A percentile compares a stretch with the other conserved stretches of the same genome.
These are phyloP conservation scores for Nebria brevicollis DNA, from an alignment of 2,888 invertebrate genomes.

Conservation along the genomic window DNA sequence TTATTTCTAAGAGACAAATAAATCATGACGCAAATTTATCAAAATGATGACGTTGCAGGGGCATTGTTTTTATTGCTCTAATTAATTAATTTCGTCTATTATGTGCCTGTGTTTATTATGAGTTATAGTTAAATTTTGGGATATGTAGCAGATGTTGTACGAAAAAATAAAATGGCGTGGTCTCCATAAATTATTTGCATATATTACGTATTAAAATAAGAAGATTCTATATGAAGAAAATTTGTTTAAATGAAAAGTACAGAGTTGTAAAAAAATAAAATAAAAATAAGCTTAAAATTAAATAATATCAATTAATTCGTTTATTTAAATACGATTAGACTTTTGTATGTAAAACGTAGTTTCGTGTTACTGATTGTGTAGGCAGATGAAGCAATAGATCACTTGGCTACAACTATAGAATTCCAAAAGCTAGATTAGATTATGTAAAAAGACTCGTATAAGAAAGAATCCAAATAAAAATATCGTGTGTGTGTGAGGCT, in stretches of 20 bases:
- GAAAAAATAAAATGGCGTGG: too few relatives aligned
- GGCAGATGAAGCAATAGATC: background rate
- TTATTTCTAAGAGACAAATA: conserved; percentile 19
- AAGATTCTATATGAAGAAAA: too few relatives aligned
- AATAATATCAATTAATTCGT: too few relatives aligned
- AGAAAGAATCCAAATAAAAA: background rate
- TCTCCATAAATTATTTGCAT: too few relatives aligned
- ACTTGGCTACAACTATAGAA: background rate
- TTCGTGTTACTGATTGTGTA: background rate
- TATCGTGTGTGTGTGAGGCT: background rate
- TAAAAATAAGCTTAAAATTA: too few relatives aligned
- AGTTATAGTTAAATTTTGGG: conserved; percentile 27
- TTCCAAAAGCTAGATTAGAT: background rate
- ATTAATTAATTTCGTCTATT: conserved; percentile 50
- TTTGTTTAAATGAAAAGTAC: too few relatives aligned
- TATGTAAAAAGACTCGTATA: background rate
- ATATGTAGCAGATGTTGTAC: background rate
- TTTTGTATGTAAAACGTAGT: too few relatives aligned
- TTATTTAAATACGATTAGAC: too few relatives aligned
- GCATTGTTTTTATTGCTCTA: conserved; percentile 51
- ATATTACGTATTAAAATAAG: too few relatives aligned
- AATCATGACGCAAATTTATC: conserved; percentile 39
- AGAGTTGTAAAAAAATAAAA: too few relatives aligned
- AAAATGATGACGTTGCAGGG: conserved; percentile 50
- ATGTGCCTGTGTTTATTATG: background rate